Evolutionary conservation across 2,113 vertebrate genomes (phyloP), one percentile per base, ranked within the genome.

Genomic region (pig (Sus scrofa)): DNA sequence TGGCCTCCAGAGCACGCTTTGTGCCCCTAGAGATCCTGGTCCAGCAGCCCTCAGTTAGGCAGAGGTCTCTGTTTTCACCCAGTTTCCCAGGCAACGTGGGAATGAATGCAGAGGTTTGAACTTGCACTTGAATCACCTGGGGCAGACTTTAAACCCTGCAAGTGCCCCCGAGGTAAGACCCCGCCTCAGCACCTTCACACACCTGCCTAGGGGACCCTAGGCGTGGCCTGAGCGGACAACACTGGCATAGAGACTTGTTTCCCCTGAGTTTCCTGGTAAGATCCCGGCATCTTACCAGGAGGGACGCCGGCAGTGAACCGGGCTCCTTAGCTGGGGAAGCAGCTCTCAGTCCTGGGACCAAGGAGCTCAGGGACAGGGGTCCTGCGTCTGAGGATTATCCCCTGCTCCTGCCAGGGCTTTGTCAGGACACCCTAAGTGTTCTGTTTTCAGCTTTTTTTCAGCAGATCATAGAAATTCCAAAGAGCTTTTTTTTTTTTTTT

Each of bases 301-400:
- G 12, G 24, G 56, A 62, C 0, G 1, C 12, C 15, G 0, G 13
- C 26, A 32, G 27, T 44, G 27, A 8, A 34, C 22, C 3, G 3
- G 30, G 15, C 34, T n/a, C 54, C 24, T 27, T 2, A 1, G 3
- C 15, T 44, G 0, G 8, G 34, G 5, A 77, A 14, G 6, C 68
- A 18, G 12, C 52, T 22, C 19, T 34, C 0, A 1, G 7, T 18
- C 78, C 30, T 8, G 18, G 32, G 62, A 56, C 63, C 65, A 2
- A 52, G 19, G 12, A 0, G 75, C 6, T 50, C 30, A 6, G 2
- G 44, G 34, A 44, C 2, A 15, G 3, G 50, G 65, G 7, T 1
- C 58, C 13, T n/a, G 13, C 10, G 39, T 52, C 50, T 63, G n/a
- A 13, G 3, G 18, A 30, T 4, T 8, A 26, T 10, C 7, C 18